These are phyloP conservation scores for Aleiodes sp. DNA, from an alignment of 1,140 invertebrate genomes.

Conservation along the genomic window DNA sequence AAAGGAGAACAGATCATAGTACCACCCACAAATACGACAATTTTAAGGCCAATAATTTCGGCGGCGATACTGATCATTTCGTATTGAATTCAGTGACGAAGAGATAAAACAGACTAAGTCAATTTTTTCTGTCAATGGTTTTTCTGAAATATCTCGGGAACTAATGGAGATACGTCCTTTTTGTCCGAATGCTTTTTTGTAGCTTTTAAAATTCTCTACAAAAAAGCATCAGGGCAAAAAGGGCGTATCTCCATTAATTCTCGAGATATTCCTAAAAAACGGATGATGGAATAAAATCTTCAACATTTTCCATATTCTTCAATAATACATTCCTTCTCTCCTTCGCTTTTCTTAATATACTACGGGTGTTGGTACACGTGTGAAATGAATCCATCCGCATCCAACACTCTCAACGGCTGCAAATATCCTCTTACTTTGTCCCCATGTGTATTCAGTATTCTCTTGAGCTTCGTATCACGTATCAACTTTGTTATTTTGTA, in stretches of 20 bases:
- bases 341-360: neutral
- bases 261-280: neutral
- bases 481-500: neutral
- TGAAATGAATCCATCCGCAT: constrained; percentile 3
- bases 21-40: neutral
- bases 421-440: neutral
- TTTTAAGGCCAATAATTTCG: too few relatives aligned
- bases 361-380: neutral
- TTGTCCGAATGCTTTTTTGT: too few relatives aligned
- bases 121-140: too few relatives aligned
- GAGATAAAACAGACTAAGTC: too few relatives aligned
- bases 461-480: neutral
- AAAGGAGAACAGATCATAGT: neutral
- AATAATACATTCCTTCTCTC: neutral
- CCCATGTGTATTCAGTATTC: neutral
- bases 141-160: too few relatives aligned
- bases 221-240: too few relatives aligned
- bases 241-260: too few relatives aligned
- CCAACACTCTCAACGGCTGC: neutral
- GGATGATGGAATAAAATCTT: too few relatives aligned
- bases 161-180: too few relatives aligned
- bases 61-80: too few relatives aligned
- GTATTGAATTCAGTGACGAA: too few relatives aligned
- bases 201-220: too few relatives aligned
- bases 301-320: neutral